Evolutionary conservation across 2,113 vertebrate species (phyloP).

Genomic region (Motacilla tschutschensis): DNA sequence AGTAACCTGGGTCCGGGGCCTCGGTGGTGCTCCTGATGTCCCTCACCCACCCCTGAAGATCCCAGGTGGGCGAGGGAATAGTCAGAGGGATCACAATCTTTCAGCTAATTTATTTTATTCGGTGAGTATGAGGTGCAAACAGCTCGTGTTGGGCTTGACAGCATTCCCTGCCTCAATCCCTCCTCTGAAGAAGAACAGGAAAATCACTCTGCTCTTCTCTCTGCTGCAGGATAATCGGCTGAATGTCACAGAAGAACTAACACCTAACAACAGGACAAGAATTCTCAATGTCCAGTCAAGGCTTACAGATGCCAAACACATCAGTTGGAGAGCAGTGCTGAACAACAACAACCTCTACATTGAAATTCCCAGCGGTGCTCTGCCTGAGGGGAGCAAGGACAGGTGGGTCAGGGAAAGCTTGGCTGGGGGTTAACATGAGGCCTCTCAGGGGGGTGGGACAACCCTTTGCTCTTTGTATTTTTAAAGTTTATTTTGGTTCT

Average conservation of each 20-base stretch:
- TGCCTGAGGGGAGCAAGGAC: constrained; percentile 97
- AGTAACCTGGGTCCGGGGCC: constrained; percentile 99
- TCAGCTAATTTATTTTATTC: constrained; percentile 95
- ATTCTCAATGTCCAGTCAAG: constrained; percentile 89
- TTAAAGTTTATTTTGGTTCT: not conserved
- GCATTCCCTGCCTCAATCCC: not conserved
- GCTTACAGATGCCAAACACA: constrained; percentile 83
- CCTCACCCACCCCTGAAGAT: constrained; percentile 99
- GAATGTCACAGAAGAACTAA: constrained; percentile 92
- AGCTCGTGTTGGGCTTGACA: not conserved
- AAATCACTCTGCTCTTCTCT: not conserved
- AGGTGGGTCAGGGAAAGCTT: constrained; percentile 68
- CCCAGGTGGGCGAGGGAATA: constrained; percentile 99
- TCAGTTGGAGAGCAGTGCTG: constrained; percentile 89
- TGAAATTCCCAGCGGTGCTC: constrained; percentile 88
- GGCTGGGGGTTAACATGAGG: accelerated
- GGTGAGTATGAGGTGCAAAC: constrained; percentile 76
- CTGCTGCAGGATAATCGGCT: constrained; percentile 88
- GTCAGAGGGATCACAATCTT: constrained; percentile 99
- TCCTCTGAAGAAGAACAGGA: accelerated
- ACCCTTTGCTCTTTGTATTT: not conserved
- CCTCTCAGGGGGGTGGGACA: not conserved
- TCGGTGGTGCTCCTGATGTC: constrained; percentile 99
- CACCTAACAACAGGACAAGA: constrained; percentile 84
- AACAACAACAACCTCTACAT: constrained; percentile 87